Base-by-base conservation (phyloP, 2,888 invertebrate genomes). In the Lasioglossum zephyrum region DNA sequence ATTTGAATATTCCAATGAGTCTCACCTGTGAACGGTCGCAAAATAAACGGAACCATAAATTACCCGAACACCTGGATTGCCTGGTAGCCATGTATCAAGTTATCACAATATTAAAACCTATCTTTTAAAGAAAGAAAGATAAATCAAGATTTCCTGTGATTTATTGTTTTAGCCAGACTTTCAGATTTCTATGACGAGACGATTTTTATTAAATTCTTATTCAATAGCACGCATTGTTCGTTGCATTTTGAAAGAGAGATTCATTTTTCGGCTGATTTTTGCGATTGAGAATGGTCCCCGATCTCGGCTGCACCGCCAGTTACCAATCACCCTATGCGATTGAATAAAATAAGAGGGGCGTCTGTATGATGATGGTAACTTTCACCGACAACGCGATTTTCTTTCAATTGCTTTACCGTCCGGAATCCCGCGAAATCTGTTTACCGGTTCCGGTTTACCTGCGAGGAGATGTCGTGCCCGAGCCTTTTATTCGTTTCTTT, bases 371-470 rank as follows among this genome's bases (percentile, higher is more conserved):
- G 86, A 69, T 26, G 26, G 36, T 39, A 73, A 80, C 49, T 78
- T 49, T 63, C 77, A 75, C 26, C 41, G 76, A 73, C 63, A n/a
- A 41, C 79, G 77, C 79, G 81, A 77, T 86, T 86, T 83, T 86
- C 73, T 80, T 44, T 87, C 82, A 84, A 89, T 91, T 91, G 86
- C 85, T 83, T 91, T 82, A 81, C 85, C 83, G 86, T 85, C 81
- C 86, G 79, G 73, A 81, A 86, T 86, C 81, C 77, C 79, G 39
- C 74, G 69, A 82, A 88, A 88, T 88, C 86, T 86, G 87, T 85
- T 85, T 89, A 83, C 80, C 82, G 81, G 81, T 81, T 84, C 73
- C 36, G 60, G 74, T 76, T 88, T 79, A 73, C 36, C 83, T 84
- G 82, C 85, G 80, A 79, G 73, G 70, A 82, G 73, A 70, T 75